These are phyloP conservation scores for Saccostrea glomerata DNA, from an alignment of 1,140 invertebrate species.

Conservation along the genomic window DNA sequence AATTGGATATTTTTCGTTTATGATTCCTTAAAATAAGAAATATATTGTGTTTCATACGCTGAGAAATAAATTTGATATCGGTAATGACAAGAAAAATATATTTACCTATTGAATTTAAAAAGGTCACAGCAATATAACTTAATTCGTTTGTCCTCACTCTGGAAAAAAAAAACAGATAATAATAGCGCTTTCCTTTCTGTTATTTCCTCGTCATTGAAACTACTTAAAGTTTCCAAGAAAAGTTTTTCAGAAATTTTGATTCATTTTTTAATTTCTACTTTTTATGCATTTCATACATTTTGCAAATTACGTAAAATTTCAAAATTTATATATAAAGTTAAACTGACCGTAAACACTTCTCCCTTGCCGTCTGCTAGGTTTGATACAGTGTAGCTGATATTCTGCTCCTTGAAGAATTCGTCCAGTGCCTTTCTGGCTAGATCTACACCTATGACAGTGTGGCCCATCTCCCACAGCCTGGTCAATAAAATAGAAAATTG, in stretches of 20 bases:
- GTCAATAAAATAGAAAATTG: not conserved
- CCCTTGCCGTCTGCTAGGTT: not conserved
- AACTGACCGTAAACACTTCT: not conserved
- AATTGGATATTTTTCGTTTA: no score
- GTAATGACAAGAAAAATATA: not conserved
- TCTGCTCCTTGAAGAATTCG: slow-evolving; percentile 64
- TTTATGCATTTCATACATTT: no score
- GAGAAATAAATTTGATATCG: no score
- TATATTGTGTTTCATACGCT: no score
- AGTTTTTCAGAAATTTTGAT: no score
- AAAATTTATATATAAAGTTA: no score
- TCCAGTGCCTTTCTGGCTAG: slow-evolving; percentile 50
- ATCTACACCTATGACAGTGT: slow-evolving; percentile 61
- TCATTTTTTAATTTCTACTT: no score
- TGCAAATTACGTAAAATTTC: no score
- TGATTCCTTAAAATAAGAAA: no score
- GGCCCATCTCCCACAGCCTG: slow-evolving; percentile 51
- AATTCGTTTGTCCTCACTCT: slow-evolving; percentile 57
- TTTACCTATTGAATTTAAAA: slow-evolving; percentile 55
- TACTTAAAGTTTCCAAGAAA: no score
- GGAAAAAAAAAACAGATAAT: not conserved
- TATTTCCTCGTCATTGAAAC: no score
- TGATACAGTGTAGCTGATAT: slow-evolving; percentile 45
- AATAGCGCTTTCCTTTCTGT: no score
- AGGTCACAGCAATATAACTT: slow-evolving; percentile 61